Evolutionary conservation across 2,113 vertebrate genomes (phyloP).

Genomic region (Beaufortia kweichowensis): DNA sequence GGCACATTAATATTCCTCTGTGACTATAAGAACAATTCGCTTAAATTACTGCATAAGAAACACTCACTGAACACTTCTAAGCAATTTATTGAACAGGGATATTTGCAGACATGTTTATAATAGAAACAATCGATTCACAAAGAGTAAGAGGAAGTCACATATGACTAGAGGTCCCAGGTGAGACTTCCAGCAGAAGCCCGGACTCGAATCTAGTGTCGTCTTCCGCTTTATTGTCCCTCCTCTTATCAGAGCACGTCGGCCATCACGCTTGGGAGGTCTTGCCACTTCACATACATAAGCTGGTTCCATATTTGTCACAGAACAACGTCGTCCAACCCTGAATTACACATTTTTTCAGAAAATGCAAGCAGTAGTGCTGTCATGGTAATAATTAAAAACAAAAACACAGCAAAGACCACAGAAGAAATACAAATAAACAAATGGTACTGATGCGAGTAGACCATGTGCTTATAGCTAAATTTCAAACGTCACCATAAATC

Average conservation of each 20-base stretch:
- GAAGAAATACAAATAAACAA: conserved; percentile 27
- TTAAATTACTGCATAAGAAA: too few relatives aligned
- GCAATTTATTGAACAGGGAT: background rate
- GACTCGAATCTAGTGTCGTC: conserved; percentile 17
- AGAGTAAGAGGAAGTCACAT: conserved; percentile 57
- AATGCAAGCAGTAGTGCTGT: conserved; percentile 69
- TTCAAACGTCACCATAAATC: conserved; percentile 55
- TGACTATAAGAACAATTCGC: too few relatives aligned
- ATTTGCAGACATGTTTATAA: conserved; percentile 65
- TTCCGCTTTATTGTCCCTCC: conserved; percentile 44
- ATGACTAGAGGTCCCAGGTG: conserved; percentile 62
- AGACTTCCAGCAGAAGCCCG: conserved; percentile 52
- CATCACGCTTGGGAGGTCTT: conserved; percentile 57
- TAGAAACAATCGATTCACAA: conserved; percentile 70
- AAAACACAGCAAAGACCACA: conserved; percentile 56
- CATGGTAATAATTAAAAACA: conserved; percentile 49
- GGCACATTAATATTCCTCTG: too few relatives aligned
- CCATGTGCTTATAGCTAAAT: conserved; percentile 66
- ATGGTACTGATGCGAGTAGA: conserved; percentile 59
- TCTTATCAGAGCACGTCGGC: conserved; percentile 57
- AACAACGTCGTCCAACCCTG: conserved; percentile 65
- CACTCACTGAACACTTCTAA: background rate
- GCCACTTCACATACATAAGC: conserved; percentile 58
- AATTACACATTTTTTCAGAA: conserved; percentile 66
- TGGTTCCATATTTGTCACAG: conserved; percentile 68